Percentiles rank a stretch among this genome's conserved stretches.
phyloP scores from a whole-genome alignment of 2,888 invertebrate species.

The Lysandra bellargus region DNA sequence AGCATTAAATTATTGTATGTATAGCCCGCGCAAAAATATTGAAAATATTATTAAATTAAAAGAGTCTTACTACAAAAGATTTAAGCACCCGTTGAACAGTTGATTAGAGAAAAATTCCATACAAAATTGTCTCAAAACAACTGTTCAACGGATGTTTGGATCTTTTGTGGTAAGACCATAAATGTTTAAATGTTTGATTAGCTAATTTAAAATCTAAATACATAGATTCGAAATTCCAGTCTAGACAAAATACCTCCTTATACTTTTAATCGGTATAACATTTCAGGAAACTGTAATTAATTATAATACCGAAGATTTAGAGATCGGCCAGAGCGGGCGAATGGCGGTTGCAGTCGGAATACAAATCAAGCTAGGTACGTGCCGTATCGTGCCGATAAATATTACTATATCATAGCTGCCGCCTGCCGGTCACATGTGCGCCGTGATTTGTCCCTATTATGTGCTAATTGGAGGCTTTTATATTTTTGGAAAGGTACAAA shows the following conservation, averaged over 20 bases:
- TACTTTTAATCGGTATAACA: background rate
- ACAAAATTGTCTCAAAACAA: too few species aligned
- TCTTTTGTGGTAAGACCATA: too few species aligned
- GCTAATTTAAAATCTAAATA: too few species aligned
- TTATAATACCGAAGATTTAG: constrained; percentile 31
- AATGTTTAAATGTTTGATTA: too few species aligned
- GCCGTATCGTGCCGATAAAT: constrained; percentile 41
- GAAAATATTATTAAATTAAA: too few species aligned
- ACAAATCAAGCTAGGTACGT: constrained; percentile 39
- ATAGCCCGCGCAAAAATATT: too few species aligned
- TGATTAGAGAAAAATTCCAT: too few species aligned
- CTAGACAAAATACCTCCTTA: background rate
- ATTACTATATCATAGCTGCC: constrained; percentile 37
- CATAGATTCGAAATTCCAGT: background rate
- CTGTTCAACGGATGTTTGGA: too few species aligned
- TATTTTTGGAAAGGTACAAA: constrained; percentile 34
- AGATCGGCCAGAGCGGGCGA: constrained; percentile 13
- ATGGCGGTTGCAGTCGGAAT: constrained; percentile 35
- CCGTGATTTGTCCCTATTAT: constrained; percentile 28
- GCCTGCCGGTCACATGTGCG: background rate
- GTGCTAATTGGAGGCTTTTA: constrained; percentile 33
- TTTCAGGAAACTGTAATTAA: constrained; percentile 18
- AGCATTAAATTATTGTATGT: too few species aligned
- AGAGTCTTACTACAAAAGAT: too few species aligned
- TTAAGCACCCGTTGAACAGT: too few species aligned